Conservation (phyloP, 2,888 invertebrate species). For the Gnatocerus cornutus region DNA sequence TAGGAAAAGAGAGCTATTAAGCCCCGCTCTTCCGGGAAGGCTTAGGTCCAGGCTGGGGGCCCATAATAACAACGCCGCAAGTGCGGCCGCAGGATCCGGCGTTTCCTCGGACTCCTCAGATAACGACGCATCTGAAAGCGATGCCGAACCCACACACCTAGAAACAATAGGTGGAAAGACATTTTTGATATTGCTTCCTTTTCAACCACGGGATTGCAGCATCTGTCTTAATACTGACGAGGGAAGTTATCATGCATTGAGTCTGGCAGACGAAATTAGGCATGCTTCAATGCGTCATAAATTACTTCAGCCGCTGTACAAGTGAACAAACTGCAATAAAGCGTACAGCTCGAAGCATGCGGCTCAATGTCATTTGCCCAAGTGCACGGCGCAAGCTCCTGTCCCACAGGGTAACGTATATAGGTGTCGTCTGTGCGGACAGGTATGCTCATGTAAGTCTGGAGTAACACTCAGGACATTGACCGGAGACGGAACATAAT, state of each 20-base stretch:
- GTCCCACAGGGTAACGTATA: too few species aligned
- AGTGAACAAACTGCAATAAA: conserved; percentile 11
- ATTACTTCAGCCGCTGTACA: background rate
- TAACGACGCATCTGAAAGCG: background rate
- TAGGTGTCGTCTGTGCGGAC: conserved; percentile 26
- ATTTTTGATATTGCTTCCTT: background rate
- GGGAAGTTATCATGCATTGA: background rate
- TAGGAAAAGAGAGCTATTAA: background rate
- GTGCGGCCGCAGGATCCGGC: background rate
- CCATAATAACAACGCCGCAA: background rate
- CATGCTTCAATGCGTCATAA: too few species aligned
- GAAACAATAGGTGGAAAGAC: background rate
- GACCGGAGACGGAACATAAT: conserved; percentile 1
- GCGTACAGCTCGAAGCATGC: conserved; percentile 14
- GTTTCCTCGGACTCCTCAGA: background rate
- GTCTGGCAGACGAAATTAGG: background rate
- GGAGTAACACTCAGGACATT: conserved; percentile 37
- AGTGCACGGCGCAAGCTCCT: conserved; percentile 30
- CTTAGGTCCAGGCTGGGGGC: conserved; percentile 1
- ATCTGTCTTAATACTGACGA: background rate
- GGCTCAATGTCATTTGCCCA: conserved; percentile 42
- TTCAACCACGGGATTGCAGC: background rate
- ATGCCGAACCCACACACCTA: background rate
- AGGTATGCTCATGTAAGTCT: background rate
- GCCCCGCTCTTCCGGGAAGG: conserved; percentile 13